A percentile compares a stretch with the other conserved stretches of the same genome.
phyloP scores from a whole-genome alignment of 2,113 vertebrate species.

The Redunca redunca region DNA sequence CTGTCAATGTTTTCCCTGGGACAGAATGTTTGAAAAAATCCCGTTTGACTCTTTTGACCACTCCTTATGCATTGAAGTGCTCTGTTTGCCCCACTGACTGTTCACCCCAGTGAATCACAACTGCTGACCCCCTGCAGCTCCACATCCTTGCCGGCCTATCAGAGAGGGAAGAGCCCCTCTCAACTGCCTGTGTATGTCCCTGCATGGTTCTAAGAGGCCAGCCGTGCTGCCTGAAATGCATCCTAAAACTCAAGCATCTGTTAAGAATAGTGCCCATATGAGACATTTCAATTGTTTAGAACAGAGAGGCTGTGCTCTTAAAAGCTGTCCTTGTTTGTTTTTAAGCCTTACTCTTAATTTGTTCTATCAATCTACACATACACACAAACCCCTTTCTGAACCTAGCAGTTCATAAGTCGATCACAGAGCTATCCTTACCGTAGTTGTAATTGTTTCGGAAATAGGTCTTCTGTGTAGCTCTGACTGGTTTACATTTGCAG shows the following conservation, averaged over 20 bases:
- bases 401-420: not conserved
- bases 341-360: not conserved
- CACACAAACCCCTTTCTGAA: not conserved
- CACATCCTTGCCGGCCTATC: not conserved
- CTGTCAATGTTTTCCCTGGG: not conserved
- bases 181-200: not conserved
- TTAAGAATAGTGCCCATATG: not conserved
- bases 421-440: conserved; percentile 81
- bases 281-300: not conserved
- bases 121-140: not conserved
- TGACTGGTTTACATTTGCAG: conserved; percentile 91
- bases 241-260: not conserved
- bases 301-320: not conserved
- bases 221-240: not conserved
- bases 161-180: not conserved
- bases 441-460: conserved; percentile 97
- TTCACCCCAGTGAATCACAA: not conserved
- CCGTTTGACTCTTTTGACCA: not conserved
- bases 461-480: conserved; percentile 89
- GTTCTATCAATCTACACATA: not conserved
- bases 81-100: not conserved
- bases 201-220: not conserved
- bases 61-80: not conserved
- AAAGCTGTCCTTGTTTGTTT: not conserved
- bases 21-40: not conserved